Conservation (phyloP, 1,140 invertebrate genomes). For the Venturia canescens region DNA sequence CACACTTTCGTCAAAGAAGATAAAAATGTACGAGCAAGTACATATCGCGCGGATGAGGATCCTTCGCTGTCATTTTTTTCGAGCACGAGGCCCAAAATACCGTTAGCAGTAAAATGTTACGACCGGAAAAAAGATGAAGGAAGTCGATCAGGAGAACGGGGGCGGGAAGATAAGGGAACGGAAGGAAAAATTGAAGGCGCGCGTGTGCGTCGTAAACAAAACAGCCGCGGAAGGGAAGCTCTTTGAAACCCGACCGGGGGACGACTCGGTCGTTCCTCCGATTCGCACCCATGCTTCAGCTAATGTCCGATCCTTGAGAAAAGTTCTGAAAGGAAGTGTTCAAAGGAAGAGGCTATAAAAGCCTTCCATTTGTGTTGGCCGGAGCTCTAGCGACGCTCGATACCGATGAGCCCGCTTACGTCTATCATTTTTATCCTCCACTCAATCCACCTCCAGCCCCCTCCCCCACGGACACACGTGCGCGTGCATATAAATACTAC, state of each 20-base stretch:
- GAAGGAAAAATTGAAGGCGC: neutral
- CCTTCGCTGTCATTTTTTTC: neutral
- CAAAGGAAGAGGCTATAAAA: neutral
- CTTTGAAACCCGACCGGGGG: neutral
- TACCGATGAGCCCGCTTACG: neutral
- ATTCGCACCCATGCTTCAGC: neutral
- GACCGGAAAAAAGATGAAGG: neutral
- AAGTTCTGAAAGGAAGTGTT: neutral
- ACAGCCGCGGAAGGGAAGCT: neutral
- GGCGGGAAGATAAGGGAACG: neutral
- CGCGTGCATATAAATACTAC: neutral
- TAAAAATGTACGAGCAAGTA: neutral
- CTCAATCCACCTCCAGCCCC: neutral
- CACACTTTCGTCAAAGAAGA: no score
- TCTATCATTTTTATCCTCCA: neutral
- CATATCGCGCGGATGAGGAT: neutral
- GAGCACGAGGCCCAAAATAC: neutral
- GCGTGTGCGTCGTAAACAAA: constrained; percentile 6
- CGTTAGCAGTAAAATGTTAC: constrained; percentile 10
- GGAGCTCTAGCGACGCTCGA: neutral
- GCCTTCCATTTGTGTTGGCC: neutral
- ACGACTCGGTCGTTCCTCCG: neutral
- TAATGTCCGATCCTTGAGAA: neutral
- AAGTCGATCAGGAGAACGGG: neutral
- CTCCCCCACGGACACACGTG: no score